phyloP scores from a whole-genome alignment of 2,888 invertebrate species.

The Bellardia bayeri region DNA sequence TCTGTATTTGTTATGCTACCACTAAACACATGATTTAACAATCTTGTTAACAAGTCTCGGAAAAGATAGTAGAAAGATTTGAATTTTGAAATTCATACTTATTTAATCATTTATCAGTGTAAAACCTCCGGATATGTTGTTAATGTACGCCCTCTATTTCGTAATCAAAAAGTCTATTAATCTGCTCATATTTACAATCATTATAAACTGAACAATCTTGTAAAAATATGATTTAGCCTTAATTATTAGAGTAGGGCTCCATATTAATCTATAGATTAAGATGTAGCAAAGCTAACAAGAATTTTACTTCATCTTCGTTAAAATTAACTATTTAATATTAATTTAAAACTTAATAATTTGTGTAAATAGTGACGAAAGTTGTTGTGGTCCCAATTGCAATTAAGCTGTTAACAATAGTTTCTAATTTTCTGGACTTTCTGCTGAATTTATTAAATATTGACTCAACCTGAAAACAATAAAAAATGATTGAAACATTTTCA shows the following conservation, averaged over 20 bases:
- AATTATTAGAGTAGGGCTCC: background rate
- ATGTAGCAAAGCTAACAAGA: no score
- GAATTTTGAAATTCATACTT: background rate
- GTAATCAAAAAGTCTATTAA: background rate
- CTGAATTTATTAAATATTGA: no score
- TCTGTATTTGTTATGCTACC: background rate
- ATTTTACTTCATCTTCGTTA: no score
- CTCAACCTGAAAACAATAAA: no score
- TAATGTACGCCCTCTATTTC: background rate
- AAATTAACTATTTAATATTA: background rate
- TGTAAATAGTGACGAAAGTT: no score
- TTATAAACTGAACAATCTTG: background rate
- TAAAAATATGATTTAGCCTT: background rate
- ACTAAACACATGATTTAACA: constrained; percentile 51
- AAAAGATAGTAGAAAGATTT: constrained; percentile 5
- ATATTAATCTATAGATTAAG: no score
- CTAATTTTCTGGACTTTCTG: no score
- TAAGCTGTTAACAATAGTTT: no score
- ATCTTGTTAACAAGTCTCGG: constrained; percentile 61
- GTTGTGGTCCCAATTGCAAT: no score
- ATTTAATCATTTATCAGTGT: background rate
- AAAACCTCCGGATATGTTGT: background rate
- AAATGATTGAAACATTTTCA: no score
- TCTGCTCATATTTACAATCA: background rate
- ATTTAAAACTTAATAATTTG: no score